phyloP scores from a whole-genome alignment of 2,888 invertebrate species.

The Tricholauxania praeusta region DNA sequence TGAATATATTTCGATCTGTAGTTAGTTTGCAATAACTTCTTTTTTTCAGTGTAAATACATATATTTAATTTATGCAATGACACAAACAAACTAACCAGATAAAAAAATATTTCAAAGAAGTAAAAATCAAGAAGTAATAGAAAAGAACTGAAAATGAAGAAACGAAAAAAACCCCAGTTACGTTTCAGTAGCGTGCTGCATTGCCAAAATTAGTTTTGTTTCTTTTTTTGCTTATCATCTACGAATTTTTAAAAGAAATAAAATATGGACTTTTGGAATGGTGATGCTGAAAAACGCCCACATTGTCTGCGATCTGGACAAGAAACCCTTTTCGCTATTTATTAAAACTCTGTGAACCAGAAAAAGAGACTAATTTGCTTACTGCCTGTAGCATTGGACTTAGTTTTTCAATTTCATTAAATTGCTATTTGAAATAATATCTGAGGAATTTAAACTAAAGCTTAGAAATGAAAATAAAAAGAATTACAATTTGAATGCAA shows the following conservation, averaged over 20 bases:
- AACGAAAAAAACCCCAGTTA: slow-evolving; percentile 15
- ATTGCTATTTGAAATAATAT: no score
- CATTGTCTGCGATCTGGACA: neutral
- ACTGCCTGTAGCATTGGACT: no score
- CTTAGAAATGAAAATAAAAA: neutral
- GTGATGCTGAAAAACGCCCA: slow-evolving; percentile 14
- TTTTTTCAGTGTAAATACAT: slow-evolving; percentile 43
- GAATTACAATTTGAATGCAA: slow-evolving; percentile 55
- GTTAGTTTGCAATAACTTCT: neutral
- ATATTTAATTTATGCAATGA: slow-evolving; percentile 49
- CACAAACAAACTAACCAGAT: slow-evolving; percentile 39
- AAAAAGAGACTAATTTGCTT: slow-evolving; percentile 21
- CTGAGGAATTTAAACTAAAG: no score
- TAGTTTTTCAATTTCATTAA: no score
- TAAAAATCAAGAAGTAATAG: neutral
- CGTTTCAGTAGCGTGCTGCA: neutral
- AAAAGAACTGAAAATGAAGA: slow-evolving; percentile 35
- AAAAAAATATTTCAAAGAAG: neutral
- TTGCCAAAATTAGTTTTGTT: no score
- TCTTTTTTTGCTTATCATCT: no score
- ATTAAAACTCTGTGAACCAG: slow-evolving; percentile 3
- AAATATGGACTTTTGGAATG: neutral
- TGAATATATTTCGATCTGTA: no score
- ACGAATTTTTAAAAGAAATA: neutral
- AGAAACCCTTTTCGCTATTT: slow-evolving; percentile 4